These are phyloP conservation scores for Eulemur mongoz DNA, from an alignment of 2,797 vertebrate genomes.

Conservation along the genomic window DNA sequence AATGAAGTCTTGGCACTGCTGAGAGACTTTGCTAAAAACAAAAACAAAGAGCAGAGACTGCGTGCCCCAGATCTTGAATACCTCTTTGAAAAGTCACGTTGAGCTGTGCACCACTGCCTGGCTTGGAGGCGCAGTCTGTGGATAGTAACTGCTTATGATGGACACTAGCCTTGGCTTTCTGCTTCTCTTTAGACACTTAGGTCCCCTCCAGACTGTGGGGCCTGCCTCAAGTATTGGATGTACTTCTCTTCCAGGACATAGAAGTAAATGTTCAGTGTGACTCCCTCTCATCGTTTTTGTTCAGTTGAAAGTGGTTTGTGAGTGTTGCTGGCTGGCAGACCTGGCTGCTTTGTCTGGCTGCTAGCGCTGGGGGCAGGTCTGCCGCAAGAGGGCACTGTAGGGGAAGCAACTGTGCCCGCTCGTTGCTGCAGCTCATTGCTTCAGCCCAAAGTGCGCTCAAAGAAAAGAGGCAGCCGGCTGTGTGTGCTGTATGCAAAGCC, in stretches of 20 bases:
- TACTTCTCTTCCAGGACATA: neutral
- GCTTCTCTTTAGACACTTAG: neutral
- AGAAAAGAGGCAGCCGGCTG: neutral
- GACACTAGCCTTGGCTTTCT: neutral
- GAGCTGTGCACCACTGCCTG: neutral
- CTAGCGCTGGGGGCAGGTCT: neutral
- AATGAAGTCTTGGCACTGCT: conserved; percentile 94
- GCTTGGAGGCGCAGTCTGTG: rapidly evolving
- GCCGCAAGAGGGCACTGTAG: conserved; percentile 41
- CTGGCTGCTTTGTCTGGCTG: neutral
- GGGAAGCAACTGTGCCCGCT: rapidly evolving
- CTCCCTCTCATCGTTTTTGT: neutral
- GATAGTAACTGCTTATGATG: neutral
- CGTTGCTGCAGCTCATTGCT: neutral
- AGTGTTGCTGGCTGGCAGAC: rapidly evolving
- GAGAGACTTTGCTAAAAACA: conserved; percentile 95
- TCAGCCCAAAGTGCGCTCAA: neutral
- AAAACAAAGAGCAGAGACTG: conserved; percentile 93
- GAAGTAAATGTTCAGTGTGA: neutral
- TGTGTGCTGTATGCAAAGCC: neutral
- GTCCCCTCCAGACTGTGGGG: neutral
- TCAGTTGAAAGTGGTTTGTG: neutral
- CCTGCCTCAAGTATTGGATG: neutral
- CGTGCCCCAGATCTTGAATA: conserved; percentile 95
- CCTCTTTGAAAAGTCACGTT: conserved; percentile 83